Percentiles rank a stretch among this genome's conserved stretches.
These are phyloP conservation scores for Balearica regulorum DNA, from an alignment of 2,797 vertebrate genomes.

Conservation along the genomic window DNA sequence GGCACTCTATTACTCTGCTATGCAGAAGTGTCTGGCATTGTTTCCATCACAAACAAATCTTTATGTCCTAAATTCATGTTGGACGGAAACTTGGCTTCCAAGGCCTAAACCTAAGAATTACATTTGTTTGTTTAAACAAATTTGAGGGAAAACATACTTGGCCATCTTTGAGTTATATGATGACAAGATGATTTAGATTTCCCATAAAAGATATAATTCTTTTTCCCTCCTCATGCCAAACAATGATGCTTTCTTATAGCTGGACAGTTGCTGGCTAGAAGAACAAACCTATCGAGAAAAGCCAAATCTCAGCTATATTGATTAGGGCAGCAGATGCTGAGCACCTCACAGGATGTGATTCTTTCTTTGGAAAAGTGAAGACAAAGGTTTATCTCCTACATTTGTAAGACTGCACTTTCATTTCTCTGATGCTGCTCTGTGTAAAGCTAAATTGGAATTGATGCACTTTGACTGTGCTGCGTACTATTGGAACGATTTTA, in stretches of 20 bases:
- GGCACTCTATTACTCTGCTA: slow-evolving; percentile 12
- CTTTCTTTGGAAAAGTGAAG: background rate
- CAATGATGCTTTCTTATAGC: slow-evolving; percentile 47
- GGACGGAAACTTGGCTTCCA: slow-evolving; percentile 60
- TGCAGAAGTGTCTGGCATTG: slow-evolving; percentile 66
- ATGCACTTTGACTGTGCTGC: background rate
- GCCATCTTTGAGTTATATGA: slow-evolving; percentile 56
- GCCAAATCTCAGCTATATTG: slow-evolving; percentile 17
- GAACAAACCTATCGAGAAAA: slow-evolving; percentile 14
- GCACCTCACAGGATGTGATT: slow-evolving; percentile 26
- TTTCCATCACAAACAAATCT: slow-evolving; percentile 67
- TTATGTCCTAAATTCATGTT: slow-evolving; percentile 60
- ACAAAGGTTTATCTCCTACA: background rate
- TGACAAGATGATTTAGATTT: slow-evolving; percentile 66
- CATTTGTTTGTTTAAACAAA: slow-evolving; percentile 69
- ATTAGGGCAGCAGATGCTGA: slow-evolving; percentile 41
- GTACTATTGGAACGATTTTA: background rate
- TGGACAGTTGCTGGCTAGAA: slow-evolving; percentile 31
- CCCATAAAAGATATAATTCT: slow-evolving; percentile 59
- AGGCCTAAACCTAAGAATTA: slow-evolving; percentile 55
- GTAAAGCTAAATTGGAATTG: background rate
- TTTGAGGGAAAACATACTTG: slow-evolving; percentile 61
- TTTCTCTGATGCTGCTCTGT: background rate
- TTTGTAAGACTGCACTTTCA: background rate
- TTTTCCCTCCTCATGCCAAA: background rate